A percentile compares a stretch with the other conserved stretches of the same genome.
Conservation (phyloP, 2,888 invertebrate species). For the Pyrrhia umbra region DNA sequence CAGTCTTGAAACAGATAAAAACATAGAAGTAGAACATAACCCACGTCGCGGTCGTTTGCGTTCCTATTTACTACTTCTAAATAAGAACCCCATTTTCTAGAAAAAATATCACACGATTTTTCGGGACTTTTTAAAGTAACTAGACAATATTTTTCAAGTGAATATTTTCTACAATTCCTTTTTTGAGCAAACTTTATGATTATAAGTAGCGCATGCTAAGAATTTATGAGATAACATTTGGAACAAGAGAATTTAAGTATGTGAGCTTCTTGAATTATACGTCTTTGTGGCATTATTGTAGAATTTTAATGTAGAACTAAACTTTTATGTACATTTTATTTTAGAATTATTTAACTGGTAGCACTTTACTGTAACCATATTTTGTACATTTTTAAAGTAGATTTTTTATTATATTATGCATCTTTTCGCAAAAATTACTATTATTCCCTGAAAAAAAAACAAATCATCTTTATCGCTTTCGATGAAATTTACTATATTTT, state of each 20-base stretch:
- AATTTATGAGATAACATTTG: conserved; percentile 20
- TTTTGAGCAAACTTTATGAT: conserved; percentile 14
- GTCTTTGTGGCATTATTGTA: not conserved
- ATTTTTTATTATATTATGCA: conserved; percentile 6
- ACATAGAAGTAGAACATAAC: not conserved
- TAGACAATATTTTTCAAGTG: conserved; percentile 4
- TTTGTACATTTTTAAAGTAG: not conserved
- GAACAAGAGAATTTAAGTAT: conserved; percentile 23
- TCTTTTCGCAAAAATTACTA: too few species aligned
- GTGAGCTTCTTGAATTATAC: not conserved
- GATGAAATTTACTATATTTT: too few species aligned
- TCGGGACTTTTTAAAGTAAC: not conserved
- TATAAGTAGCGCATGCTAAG: conserved; percentile 10
- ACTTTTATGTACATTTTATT: conserved; percentile 1
- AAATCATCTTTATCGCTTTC: too few species aligned
- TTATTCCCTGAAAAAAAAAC: too few species aligned
- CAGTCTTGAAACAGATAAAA: not conserved
- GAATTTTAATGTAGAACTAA: not conserved
- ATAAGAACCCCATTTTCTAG: not conserved
- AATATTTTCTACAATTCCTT: conserved; percentile 15
- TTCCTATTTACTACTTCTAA: not conserved
- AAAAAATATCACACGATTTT: not conserved
- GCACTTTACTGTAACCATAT: not conserved
- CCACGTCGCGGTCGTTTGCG: not conserved
- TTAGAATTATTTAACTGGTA: not conserved